These are phyloP conservation scores for Leptinotarsa texana DNA, from an alignment of 1,140 invertebrate species.

Conservation along the genomic window DNA sequence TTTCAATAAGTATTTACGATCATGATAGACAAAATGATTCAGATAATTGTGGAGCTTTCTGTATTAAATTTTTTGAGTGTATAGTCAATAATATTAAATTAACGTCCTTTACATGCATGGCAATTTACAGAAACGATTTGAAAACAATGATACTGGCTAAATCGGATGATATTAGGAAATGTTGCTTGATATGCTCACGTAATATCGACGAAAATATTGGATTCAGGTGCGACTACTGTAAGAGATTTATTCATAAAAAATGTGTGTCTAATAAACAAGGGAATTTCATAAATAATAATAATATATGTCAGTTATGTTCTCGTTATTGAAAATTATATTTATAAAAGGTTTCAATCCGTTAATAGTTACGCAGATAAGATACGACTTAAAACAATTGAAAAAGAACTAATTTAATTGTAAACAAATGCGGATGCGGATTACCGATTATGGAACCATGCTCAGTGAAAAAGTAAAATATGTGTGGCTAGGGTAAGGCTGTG, in stretches of 20 bases:
- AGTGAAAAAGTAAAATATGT: not conserved
- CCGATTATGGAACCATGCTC: not conserved
- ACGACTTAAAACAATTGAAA: no score
- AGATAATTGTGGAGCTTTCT: slow-evolving; percentile 13
- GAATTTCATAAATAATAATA: not conserved
- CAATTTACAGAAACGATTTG: not conserved
- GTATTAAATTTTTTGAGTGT: not conserved
- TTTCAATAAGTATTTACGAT: not conserved
- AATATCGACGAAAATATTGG: not conserved
- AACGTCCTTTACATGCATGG: not conserved
- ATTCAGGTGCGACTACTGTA: not conserved
- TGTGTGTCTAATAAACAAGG: not conserved
- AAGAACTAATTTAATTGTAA: no score
- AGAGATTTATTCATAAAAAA: not conserved
- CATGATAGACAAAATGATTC: slow-evolving; percentile 4
- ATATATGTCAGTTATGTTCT: not conserved
- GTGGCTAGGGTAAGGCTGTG: not conserved
- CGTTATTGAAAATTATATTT: not conserved
- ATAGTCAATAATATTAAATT: not conserved
- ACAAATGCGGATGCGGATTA: not conserved
- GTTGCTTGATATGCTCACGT: slow-evolving; percentile 2
- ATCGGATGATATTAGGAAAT: slow-evolving; percentile 4
- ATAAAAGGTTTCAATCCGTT: not conserved
- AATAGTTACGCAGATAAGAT: not conserved
- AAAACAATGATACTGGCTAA: not conserved